Percentiles rank a stretch among this genome's conserved stretches.
Evolutionary conservation across 2,113 vertebrate genomes (phyloP).

Genomic region (Natator depressus): DNA sequence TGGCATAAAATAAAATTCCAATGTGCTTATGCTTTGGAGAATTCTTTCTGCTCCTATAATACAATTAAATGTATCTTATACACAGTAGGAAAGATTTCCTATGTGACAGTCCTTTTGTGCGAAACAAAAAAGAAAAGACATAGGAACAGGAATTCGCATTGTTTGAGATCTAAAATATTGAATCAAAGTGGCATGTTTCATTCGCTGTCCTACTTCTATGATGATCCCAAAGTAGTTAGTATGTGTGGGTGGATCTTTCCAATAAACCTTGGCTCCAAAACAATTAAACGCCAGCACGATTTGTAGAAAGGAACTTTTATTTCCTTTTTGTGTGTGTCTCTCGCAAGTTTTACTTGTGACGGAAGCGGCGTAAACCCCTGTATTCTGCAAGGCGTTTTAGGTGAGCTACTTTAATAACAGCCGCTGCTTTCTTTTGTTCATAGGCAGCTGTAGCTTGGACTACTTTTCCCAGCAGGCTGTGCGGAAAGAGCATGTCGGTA

Average conservation of each 20-base stretch:
- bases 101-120: neutral
- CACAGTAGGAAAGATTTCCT: neutral
- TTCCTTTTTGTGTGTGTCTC: neutral
- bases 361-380: neutral
- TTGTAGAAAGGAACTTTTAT: neutral
- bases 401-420: neutral
- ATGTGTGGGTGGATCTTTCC: accelerated
- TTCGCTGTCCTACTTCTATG: neutral
- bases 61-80: accelerated
- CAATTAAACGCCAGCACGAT: neutral
- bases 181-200: neutral
- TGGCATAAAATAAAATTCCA: neutral
- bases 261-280: neutral
- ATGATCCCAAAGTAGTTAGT: accelerated
- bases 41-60: accelerated
- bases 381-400: neutral
- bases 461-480: conserved; percentile 55
- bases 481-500: accelerated
- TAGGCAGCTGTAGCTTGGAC: neutral
- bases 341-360: neutral
- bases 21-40: neutral
- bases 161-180: accelerated
- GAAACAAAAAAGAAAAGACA: neutral
- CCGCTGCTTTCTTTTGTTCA: conserved; percentile 41
- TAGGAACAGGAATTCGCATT: accelerated